These are phyloP conservation scores for Mythimna loreyi DNA, from an alignment of 2,888 invertebrate species.

Conservation along the genomic window DNA sequence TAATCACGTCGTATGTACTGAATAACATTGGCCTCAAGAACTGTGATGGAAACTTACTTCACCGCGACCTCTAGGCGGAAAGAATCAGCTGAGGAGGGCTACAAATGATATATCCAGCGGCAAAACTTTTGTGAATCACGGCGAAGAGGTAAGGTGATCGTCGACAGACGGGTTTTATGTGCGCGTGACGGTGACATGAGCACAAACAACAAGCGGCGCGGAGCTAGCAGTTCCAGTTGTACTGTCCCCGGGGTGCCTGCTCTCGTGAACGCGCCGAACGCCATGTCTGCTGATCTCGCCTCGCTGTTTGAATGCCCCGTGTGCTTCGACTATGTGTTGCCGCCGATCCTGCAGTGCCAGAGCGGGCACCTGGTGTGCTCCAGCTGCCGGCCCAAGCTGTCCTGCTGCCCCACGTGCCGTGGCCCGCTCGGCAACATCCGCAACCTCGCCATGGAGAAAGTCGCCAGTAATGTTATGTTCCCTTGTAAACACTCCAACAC, in stretches of 20 bases:
- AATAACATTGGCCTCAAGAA: slow-evolving; percentile 78
- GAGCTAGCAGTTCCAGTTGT: slow-evolving; percentile 90
- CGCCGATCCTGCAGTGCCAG: slow-evolving; percentile 99
- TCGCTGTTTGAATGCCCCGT: slow-evolving; percentile 99
- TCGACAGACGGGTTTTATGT: slow-evolving; percentile 82
- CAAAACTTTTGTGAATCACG: slow-evolving; percentile 65
- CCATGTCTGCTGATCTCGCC: slow-evolving; percentile 96
- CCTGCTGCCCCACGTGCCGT: slow-evolving; percentile 99
- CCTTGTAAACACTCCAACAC: slow-evolving; percentile 99
- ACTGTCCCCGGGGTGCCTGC: slow-evolving; percentile 88
- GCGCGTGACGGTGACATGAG: slow-evolving; percentile 90
- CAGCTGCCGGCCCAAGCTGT: slow-evolving; percentile 98
- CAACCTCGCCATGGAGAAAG: slow-evolving; percentile 99
- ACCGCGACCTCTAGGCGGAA: slow-evolving; percentile 81
- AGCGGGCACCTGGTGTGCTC: slow-evolving; percentile 99
- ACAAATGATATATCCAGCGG: slow-evolving; percentile 81
- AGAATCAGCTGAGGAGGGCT: slow-evolving; percentile 84
- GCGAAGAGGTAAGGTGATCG: slow-evolving; percentile 76
- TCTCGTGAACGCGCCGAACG: slow-evolving; percentile 91
- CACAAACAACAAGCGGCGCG: slow-evolving; percentile 90
- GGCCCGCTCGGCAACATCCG: slow-evolving; percentile 99
- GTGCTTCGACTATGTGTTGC: slow-evolving; percentile 99
- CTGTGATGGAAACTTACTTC: slow-evolving; percentile 87
- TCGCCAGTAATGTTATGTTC: slow-evolving; percentile 99
- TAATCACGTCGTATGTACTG: slow-evolving; percentile 71